Evolutionary conservation across 1,140 invertebrate species (phyloP).

Genomic region (Argopecten irradians): DNA sequence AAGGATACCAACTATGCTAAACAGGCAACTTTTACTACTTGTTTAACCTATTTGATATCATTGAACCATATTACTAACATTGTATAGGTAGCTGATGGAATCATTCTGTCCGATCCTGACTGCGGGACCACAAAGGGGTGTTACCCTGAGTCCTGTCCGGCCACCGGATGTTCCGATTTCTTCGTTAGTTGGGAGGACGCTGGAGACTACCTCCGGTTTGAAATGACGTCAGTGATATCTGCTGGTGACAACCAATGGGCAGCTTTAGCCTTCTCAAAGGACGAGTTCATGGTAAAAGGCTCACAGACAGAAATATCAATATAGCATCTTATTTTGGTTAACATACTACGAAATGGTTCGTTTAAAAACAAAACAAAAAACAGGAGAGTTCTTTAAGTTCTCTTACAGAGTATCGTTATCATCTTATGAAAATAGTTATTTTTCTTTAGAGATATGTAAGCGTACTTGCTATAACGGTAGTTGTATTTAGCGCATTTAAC

Average conservation of each 20-base stretch:
- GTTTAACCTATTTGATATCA: too few relatives aligned
- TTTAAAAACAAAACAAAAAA: too few relatives aligned
- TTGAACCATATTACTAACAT: not conserved
- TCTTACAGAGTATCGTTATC: too few relatives aligned
- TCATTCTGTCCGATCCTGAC: not conserved
- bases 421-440: too few relatives aligned
- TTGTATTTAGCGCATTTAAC: too few relatives aligned
- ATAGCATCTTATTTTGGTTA: too few relatives aligned
- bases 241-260: not conserved
- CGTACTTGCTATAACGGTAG: too few relatives aligned
- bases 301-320: not conserved
- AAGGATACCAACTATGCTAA: too few relatives aligned
- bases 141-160: not conserved
- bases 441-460: too few relatives aligned
- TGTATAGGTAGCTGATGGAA: not conserved
- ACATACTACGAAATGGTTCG: too few relatives aligned
- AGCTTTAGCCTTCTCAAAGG: not conserved
- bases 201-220: not conserved
- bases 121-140: not conserved
- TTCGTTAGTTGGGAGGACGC: not conserved
- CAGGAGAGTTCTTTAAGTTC: too few relatives aligned
- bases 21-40: too few relatives aligned
- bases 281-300: not conserved
- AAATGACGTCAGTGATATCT: not conserved
- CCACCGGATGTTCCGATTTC: not conserved